Percentiles rank a stretch among this genome's conserved stretches.
phyloP scores from a whole-genome alignment of 2,797 vertebrate genomes.

The Argentina silus region DNA sequence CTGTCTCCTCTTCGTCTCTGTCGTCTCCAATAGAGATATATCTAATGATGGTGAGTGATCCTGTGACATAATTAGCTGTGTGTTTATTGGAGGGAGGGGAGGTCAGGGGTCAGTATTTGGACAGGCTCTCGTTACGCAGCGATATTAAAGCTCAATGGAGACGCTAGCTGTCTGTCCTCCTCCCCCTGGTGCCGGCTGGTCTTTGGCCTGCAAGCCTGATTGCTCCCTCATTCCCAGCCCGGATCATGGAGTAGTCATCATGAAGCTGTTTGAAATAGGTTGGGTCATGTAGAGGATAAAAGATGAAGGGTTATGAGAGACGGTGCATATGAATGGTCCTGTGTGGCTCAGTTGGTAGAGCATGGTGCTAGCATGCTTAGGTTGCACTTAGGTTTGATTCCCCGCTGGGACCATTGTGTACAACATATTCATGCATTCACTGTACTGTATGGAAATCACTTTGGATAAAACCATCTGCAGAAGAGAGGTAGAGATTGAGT shows the following conservation, averaged over 20 bases:
- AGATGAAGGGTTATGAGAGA: neutral
- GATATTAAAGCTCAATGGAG: conserved; percentile 19
- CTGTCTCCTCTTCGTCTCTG: neutral
- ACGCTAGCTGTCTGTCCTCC: conserved; percentile 4
- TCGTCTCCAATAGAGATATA: conserved; percentile 21
- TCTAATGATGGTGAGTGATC: conserved; percentile 23
- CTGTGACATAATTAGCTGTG: conserved; percentile 10
- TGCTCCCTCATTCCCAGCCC: conserved; percentile 3
- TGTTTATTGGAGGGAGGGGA: conserved; percentile 20
- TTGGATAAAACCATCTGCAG: no score
- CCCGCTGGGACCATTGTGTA: no score
- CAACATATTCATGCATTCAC: no score
- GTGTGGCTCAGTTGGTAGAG: no score
- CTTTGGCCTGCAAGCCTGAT: conserved; percentile 1
- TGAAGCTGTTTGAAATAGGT: neutral
- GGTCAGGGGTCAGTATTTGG: conserved; percentile 21
- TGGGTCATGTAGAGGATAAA: neutral
- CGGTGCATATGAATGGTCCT: no score
- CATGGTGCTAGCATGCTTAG: no score
- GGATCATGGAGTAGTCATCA: neutral
- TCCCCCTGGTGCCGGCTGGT: neutral
- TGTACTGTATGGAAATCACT: no score
- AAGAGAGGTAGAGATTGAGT: no score
- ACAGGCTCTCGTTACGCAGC: conserved; percentile 24
- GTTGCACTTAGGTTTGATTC: no score